A percentile compares a stretch with the other conserved stretches of the same genome.
Conservation (phyloP, 2,113 vertebrate species). For the Paramormyrops kingsleyae region DNA sequence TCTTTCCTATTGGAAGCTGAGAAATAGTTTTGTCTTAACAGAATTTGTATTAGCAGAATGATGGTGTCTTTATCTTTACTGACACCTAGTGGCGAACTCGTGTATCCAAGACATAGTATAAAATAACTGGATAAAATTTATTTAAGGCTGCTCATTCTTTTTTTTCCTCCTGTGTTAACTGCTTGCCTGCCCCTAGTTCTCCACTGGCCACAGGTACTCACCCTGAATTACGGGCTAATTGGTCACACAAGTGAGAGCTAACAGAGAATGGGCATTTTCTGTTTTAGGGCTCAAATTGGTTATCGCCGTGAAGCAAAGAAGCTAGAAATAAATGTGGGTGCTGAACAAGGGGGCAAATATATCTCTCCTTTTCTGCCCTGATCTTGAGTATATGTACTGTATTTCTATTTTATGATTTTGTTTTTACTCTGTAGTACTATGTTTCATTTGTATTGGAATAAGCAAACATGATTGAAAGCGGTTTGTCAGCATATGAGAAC, state of each 20-base stretch:
- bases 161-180: not conserved
- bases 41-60: not conserved
- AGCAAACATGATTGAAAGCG: not conserved
- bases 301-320: not conserved
- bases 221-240: too few species aligned
- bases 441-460: not conserved
- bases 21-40: not conserved
- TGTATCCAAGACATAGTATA: constrained; percentile 15
- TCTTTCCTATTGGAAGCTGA: not conserved
- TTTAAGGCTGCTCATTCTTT: not conserved
- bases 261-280: not conserved
- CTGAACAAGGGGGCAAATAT: not conserved
- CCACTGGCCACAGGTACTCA: not conserved
- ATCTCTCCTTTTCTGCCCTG: not conserved
- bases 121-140: not conserved
- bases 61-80: constrained; percentile 28
- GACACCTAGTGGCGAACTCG: constrained; percentile 46
- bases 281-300: not conserved
- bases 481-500: constrained; percentile 7
- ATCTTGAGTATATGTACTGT: constrained; percentile 16
- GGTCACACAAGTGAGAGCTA: not conserved
- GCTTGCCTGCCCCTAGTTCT: not conserved
- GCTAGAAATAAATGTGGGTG: not conserved
- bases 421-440: not conserved
- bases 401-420: not conserved